Evolutionary conservation across 1,140 invertebrate species (phyloP).

Genomic region (Tribolium castaneum): DNA sequence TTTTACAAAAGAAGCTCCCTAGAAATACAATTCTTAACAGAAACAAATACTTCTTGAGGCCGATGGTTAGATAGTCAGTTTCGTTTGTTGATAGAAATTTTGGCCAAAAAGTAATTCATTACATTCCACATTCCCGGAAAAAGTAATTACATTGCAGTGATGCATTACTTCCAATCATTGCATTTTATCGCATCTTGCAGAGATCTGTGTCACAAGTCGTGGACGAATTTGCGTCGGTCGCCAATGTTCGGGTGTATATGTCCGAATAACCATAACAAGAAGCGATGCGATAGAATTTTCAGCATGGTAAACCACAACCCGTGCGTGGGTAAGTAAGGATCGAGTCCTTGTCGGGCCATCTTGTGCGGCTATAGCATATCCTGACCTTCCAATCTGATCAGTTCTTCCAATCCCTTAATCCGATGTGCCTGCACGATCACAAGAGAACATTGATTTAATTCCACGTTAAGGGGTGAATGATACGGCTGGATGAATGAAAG

Average conservation of each 20-base stretch:
- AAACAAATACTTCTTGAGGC: too few relatives aligned
- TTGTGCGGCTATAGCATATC: conserved; percentile 12
- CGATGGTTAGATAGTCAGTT: too few relatives aligned
- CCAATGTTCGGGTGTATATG: conserved; percentile 93
- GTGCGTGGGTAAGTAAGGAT: conserved; percentile 83
- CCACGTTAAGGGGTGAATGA: conserved; percentile 36
- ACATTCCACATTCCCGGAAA: too few relatives aligned
- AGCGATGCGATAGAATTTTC: conserved; percentile 87
- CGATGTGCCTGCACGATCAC: conserved; percentile 41
- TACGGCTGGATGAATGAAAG: conserved; percentile 2
- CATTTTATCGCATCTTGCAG: conserved; percentile 66
- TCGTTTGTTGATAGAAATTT: too few relatives aligned
- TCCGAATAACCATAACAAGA: conserved; percentile 88
- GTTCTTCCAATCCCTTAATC: conserved; percentile 37
- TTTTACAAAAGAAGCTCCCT: too few relatives aligned
- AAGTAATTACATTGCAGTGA: too few relatives aligned
- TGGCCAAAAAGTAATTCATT: too few relatives aligned
- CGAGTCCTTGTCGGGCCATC: conserved; percentile 1
- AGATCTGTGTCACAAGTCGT: conserved; percentile 84
- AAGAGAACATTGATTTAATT: conserved; percentile 41
- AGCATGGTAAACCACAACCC: conserved; percentile 89
- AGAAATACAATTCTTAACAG: too few relatives aligned
- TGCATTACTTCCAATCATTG: too few relatives aligned
- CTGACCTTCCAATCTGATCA: conserved; percentile 37
- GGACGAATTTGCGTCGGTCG: conserved; percentile 83